These are phyloP conservation scores for Hypothenemus hampei DNA, from an alignment of 1,140 invertebrate species.

Conservation along the genomic window DNA sequence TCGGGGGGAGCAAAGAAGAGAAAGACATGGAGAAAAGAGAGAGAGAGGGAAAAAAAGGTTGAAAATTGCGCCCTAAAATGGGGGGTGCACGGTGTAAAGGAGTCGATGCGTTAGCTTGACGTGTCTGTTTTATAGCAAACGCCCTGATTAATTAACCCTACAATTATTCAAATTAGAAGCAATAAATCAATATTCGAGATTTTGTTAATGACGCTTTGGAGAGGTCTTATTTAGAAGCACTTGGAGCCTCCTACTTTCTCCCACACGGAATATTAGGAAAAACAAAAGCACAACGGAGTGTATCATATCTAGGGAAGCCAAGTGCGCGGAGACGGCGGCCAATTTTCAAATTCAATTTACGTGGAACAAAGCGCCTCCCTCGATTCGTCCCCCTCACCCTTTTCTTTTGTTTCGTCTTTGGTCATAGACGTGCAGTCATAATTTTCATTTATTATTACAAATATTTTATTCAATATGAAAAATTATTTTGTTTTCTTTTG, in stretches of 20 bases:
- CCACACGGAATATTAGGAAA: neutral
- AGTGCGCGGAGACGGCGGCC: constrained; percentile 33
- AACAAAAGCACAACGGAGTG: constrained; percentile 33
- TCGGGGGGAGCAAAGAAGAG: no score
- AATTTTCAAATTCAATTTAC: constrained; percentile 46
- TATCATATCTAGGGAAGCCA: constrained; percentile 38
- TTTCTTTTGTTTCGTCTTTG: constrained; percentile 26
- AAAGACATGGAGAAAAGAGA: neutral
- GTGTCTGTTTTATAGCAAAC: neutral
- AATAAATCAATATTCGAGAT: no score
- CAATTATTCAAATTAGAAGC: no score
- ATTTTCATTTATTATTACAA: neutral
- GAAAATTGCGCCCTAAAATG: constrained; percentile 3
- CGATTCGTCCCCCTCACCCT: constrained; percentile 18
- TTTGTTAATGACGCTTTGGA: no score
- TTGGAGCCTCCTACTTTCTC: no score
- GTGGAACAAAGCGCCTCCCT: constrained; percentile 39
- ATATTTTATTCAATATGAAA: neutral
- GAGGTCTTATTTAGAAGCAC: no score
- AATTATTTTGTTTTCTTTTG: no score
- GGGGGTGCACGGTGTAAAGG: constrained; percentile 17
- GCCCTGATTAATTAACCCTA: no score
- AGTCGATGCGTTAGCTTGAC: constrained; percentile 10
- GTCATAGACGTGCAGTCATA: constrained; percentile 1
- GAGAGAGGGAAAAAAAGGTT: neutral